Base-by-base conservation (phyloP, 2,888 invertebrate species). In the Ectropis crepuscularia region DNA sequence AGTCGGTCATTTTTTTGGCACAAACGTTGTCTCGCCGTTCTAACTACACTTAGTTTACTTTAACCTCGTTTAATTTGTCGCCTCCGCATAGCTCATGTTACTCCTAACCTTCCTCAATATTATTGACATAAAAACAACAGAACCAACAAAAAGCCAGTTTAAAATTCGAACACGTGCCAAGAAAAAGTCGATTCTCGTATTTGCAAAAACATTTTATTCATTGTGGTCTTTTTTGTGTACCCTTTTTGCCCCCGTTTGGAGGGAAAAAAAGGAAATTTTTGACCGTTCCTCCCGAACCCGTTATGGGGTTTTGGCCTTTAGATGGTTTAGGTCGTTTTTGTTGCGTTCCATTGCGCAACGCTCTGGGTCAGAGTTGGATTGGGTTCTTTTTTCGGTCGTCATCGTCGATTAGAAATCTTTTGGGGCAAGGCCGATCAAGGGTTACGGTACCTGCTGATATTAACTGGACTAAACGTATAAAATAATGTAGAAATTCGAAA, bases 171-270 rank as follows among this genome's bases (percentile, higher is more conserved):
- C 91, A 81, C 92, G 90, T 87, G 92, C 88, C 81, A 74, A 88
- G 88, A 89, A 90, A 90, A 89, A 89, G 88, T 82, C 70, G 72
- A 76, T 77, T 78, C 79, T 81, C 76, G 79, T 78, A 83, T 89
- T 90, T 88, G 91, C 91, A 91, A 92, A 90, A 92, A 90, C 84
- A 79, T 77, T 28, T 84, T 84, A 88, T 88, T 88, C 82, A 84
- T 82, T 83, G 81, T 83, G 76, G 82, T 78, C 82, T 87, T 89
- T 88, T 87, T 82, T 77, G 70, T 64, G 63, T 61, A 62, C 65
- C 76, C 83, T 91, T 91, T 90, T 90, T 90, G 91, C 88, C 85
- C 82, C 85, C 74, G 85, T 84, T 83, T 78, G 57, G 74, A 74
- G 82, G 78, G 75, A 74, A 72, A 83, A 88, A 87, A 87, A 84